Evolutionary conservation across 1,140 invertebrate species (phyloP), one percentile per base, ranked within the genome.

Genomic region (Atta cephalotes): DNA sequence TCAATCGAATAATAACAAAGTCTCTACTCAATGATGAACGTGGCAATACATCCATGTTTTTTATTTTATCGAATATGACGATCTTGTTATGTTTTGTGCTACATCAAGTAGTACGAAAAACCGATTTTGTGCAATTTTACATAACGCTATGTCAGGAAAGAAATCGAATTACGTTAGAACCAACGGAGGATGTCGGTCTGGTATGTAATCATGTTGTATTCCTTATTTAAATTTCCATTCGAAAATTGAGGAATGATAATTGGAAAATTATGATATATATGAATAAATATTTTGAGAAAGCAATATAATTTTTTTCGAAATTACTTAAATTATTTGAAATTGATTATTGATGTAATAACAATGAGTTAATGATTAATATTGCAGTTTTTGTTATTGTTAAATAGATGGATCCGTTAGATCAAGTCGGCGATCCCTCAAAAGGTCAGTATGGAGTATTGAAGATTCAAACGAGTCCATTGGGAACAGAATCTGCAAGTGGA

Each of bases 1-100:
- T 97, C 1, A 98, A 98, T 93, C 96, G 98, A 31, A 98, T 98
- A 66, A 89, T 98, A 28, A 98, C 98, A 0, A 98, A 98, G 95
- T 94, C 97, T 85, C 85, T 98, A 85, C 95, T 97, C 51, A 93
- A 97, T 92, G 97, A 98, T 94, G 96, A 97, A 91, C 95, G 96
- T 70, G 94, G 97, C 45, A 98, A 98, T 92, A 99, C 98, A 0
- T 96, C 98, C 39, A 96, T 98, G 91, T 99, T 98, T 95, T 98
- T 99, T 92, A 95, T 96, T 18, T 95, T 98, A 18, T 98, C 98
- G 21, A 97, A 97, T 71, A 92, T 96, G 1, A 96, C 97, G 18
- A 97, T 98, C 12, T 95, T 97, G 10, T 94, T 97, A 14, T 98
- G 98, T 88, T 98, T 97, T 88, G 94, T 97, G 87, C 94, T 98